Base-by-base conservation (phyloP, 2,797 vertebrate genomes). In the Gobio occitaniae region DNA sequence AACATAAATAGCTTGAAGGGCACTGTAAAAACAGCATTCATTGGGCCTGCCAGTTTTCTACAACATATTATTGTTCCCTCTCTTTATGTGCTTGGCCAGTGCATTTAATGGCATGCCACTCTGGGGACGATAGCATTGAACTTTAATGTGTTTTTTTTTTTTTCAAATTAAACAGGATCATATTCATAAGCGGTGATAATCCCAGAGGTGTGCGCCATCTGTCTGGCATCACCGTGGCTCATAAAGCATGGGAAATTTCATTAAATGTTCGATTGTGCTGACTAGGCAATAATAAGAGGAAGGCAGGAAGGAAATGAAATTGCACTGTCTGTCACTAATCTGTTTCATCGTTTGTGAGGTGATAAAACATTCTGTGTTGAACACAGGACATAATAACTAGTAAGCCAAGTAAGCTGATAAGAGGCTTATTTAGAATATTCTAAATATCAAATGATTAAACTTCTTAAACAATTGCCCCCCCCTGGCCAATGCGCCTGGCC, bases 201-300 rank as follows among this genome's bases (percentile, higher is more conserved):
- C 82, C 61, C 48, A 84, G 74, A 61, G 82, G 82, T 84, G 16
- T 77, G 48, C 48, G 4, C 82, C 65, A 84, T 83, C 81, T 83
- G 81, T 66, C 71, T 63, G 29, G 70, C 71, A 75, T 65, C 32
- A 38, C 19, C 50, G 56, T 52, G 74, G 48, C 65, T 78, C 82
- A 84, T 84, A 84, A 78, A 84, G 38, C 63, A 69, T 78, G 74
- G 25, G 21, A 54, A 84, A 78, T 84, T 84, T 70, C 65, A 84
- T 84, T 61, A 84, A 69, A 78, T 78, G 65, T 77, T 68, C 44
- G 17, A 54, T 75, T 4, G 72, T 69, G 82, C 63, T 78, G 75
- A 84, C 82, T 78, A 74, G 48, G 38, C 82, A 84, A 32, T 70
- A 50, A 59, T 78, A 38, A 47, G 48, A 69, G 29, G 16, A 32